Conservation (phyloP, 2,113 vertebrate genomes). For the Sula dactylatra region DNA sequence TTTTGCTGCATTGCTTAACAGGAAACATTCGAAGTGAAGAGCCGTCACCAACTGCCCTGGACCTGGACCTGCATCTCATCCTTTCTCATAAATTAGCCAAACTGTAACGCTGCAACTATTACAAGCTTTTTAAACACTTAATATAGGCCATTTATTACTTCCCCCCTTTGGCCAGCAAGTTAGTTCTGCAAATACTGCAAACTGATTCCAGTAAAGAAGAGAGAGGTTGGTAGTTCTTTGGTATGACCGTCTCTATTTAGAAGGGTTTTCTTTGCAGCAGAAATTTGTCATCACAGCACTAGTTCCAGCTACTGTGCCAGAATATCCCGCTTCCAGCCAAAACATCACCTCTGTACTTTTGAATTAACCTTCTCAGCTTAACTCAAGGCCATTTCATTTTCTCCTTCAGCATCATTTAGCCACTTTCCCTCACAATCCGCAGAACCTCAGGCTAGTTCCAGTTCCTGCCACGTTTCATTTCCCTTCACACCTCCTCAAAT, state of each 20-base stretch:
- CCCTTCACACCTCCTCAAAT: neutral
- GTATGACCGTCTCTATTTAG: neutral
- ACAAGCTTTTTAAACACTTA: neutral
- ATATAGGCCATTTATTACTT: neutral
- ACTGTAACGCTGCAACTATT: neutral
- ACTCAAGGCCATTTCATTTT: neutral
- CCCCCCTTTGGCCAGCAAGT: neutral
- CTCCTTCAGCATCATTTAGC: neutral
- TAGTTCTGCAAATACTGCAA: neutral
- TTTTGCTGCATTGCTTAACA: neutral
- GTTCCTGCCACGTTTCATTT: neutral
- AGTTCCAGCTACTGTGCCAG: neutral
- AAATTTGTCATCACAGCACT: neutral
- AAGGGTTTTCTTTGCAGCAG: neutral
- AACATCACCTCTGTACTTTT: neutral
- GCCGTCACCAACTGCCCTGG: neutral
- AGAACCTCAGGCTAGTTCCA: neutral
- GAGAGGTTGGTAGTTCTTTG: neutral
- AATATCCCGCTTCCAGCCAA: neutral
- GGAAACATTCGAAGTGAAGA: neutral
- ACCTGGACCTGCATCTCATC: neutral
- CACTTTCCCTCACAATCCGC: neutral
- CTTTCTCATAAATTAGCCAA: neutral
- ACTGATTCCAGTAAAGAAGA: neutral
- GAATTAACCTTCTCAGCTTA: neutral